A percentile compares a stretch with the other conserved stretches of the same genome.
Evolutionary conservation across 1,140 invertebrate genomes (phyloP).

Genomic region (Tetragonula clypearis): DNA sequence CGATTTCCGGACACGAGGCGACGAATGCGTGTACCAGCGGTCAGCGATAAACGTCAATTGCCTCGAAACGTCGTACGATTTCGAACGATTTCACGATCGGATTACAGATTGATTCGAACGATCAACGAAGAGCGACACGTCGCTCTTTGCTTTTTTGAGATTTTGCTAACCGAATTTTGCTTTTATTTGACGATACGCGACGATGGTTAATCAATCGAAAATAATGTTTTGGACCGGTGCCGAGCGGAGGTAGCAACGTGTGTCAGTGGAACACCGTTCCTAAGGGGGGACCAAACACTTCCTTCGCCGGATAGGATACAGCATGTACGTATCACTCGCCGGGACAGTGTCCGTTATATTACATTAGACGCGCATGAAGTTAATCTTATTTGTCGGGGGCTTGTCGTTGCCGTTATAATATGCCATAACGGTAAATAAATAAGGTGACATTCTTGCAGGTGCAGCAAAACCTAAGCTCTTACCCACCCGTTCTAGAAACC

Average conservation of each 20-base stretch:
- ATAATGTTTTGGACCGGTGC: slow-evolving; percentile 45
- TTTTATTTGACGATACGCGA: background rate
- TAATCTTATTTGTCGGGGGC: slow-evolving; percentile 41
- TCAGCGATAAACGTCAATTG: slow-evolving; percentile 15
- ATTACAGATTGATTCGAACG: slow-evolving; percentile 3
- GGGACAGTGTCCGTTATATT: slow-evolving; percentile 47
- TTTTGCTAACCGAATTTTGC: background rate
- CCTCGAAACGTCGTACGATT: background rate
- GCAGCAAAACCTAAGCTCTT: background rate
- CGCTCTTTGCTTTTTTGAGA: too few relatives aligned
- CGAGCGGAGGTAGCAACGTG: slow-evolving; percentile 44
- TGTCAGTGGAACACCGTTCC: slow-evolving; percentile 40
- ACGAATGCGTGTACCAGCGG: background rate
- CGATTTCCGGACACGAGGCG: rapidly evolving
- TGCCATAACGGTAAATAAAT: slow-evolving; percentile 48
- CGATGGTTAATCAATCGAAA: slow-evolving; percentile 28
- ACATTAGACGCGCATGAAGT: slow-evolving; percentile 43
- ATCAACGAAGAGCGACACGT: background rate
- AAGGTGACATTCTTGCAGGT: slow-evolving; percentile 16
- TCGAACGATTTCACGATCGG: background rate
- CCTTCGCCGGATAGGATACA: slow-evolving; percentile 20
- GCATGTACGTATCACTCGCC: background rate
- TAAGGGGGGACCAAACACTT: slow-evolving; percentile 37
- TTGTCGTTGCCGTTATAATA: slow-evolving; percentile 52
- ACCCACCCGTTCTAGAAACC: background rate